A percentile compares a stretch with the other conserved stretches of the same genome.
phyloP scores from a whole-genome alignment of 2,113 vertebrate genomes.

The Callipepla californica region DNA sequence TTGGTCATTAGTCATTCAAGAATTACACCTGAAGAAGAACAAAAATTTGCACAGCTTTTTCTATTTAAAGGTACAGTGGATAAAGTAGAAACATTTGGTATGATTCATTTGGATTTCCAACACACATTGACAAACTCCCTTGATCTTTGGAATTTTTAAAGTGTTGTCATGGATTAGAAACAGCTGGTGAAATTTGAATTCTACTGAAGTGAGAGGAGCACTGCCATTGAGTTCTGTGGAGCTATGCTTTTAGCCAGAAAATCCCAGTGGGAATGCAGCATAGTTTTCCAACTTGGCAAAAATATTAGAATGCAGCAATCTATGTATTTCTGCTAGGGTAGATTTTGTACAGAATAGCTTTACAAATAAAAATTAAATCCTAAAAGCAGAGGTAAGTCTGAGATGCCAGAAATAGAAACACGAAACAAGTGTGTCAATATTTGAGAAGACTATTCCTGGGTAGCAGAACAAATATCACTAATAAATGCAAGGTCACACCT shows the following conservation, averaged over 20 bases:
- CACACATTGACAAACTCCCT: neutral
- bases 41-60: neutral
- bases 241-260: neutral
- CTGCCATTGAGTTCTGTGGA: neutral
- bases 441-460: neutral
- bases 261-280: neutral
- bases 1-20: neutral
- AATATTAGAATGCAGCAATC: neutral
- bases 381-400: neutral
- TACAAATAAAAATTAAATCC: constrained; percentile 17
- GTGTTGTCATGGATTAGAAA: neutral
- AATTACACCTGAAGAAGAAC: neutral
- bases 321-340: neutral
- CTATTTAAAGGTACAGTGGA: neutral
- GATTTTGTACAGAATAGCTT: neutral
- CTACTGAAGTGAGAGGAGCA: neutral
- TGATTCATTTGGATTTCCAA: neutral
- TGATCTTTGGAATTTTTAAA: neutral
- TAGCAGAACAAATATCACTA: constrained; percentile 1
- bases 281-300: neutral
- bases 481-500: constrained; percentile 29
- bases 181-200: neutral
- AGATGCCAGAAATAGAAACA: constrained; percentile 13
- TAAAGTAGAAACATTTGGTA: neutral
- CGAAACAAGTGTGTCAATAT: constrained; percentile 28